phyloP scores from a whole-genome alignment of 1,140 invertebrate species.

The Drosophila bocki region DNA sequence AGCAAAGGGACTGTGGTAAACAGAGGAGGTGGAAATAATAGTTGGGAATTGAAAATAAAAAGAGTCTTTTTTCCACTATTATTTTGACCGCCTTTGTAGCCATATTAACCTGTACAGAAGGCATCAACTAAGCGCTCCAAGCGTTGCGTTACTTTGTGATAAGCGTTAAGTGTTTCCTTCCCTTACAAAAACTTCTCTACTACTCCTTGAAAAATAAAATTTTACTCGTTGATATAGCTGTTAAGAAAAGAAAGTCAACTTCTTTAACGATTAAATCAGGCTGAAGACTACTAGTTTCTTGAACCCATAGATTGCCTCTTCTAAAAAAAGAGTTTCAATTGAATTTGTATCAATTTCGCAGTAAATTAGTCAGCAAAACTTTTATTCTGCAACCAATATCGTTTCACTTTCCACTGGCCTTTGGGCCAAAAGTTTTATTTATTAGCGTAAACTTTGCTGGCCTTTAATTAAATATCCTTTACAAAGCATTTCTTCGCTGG shows the following conservation, averaged over 20 bases:
- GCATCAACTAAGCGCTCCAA: conserved; percentile 70
- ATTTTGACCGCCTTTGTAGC: conserved; percentile 11
- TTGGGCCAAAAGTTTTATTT: conserved; percentile 65
- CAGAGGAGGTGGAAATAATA: conserved; percentile 14
- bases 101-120: conserved; percentile 28
- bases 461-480: conserved; percentile 77
- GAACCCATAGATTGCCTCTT: conserved; percentile 11
- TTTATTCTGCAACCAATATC: conserved; percentile 28
- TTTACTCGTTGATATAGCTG: conserved; percentile 40
- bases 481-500: conserved; percentile 55
- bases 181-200: conserved; percentile 15
- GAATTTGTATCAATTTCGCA: conserved; percentile 69
- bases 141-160: conserved; percentile 79
- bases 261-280: neutral
- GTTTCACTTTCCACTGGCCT: conserved; percentile 24
- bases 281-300: conserved; percentile 15
- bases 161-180: conserved; percentile 76
- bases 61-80: neutral
- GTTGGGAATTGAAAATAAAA: neutral
- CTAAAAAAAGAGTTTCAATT: conserved; percentile 45
- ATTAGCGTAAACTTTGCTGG: conserved; percentile 69
- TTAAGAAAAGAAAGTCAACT: neutral
- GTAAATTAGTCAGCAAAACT: conserved; percentile 61
- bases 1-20: neutral
- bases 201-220: conserved; percentile 23